Conservation (phyloP, 2,113 vertebrate genomes). For the Micronisus gabar region DNA sequence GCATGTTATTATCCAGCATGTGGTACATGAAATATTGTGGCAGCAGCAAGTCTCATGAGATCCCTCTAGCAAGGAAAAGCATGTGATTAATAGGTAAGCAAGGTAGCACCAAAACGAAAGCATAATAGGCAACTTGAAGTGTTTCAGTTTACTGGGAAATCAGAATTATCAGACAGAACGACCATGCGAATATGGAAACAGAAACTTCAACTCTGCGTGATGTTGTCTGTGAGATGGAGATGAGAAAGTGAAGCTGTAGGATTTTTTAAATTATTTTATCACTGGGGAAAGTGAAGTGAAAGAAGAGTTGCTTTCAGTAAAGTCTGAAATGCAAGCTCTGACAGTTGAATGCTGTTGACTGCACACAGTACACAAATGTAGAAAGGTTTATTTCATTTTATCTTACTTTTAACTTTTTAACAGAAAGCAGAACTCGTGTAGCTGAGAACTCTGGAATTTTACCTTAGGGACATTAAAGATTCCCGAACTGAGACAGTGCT, state of each 20-base stretch:
- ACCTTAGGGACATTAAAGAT: neutral
- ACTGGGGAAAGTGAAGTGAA: neutral
- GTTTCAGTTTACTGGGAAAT: neutral
- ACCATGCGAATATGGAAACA: neutral
- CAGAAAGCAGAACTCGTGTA: neutral
- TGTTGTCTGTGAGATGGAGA: neutral
- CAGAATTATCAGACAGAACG: neutral
- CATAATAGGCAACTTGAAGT: neutral
- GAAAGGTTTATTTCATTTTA: neutral
- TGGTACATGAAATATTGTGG: neutral
- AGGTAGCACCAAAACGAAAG: neutral
- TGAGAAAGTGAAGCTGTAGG: neutral
- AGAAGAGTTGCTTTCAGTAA: neutral
- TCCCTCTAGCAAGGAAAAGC: neutral
- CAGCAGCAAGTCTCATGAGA: neutral
- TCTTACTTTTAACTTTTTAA: neutral
- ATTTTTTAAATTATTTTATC: neutral
- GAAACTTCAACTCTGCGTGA: neutral
- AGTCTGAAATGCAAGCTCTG: neutral
- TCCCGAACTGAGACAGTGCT: neutral
- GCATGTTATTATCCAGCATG: neutral
- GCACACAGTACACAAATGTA: neutral
- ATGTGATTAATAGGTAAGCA: neutral
- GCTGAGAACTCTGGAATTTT: neutral
- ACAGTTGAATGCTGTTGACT: neutral